These are phyloP conservation scores for Megaceryle torquata DNA, from an alignment of 2,113 vertebrate species.

Conservation along the genomic window DNA sequence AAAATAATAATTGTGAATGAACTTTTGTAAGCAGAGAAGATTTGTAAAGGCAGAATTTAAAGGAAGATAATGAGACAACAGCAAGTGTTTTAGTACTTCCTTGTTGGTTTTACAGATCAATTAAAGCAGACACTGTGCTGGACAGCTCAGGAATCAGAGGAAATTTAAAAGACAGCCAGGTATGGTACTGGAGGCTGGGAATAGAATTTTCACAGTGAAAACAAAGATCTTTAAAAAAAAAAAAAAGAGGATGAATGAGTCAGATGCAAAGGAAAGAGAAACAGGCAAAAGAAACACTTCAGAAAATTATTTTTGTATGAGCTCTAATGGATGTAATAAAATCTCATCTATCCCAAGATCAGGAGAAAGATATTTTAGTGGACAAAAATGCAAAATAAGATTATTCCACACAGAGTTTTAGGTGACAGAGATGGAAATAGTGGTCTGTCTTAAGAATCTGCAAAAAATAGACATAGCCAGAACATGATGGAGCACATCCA, in stretches of 20 bases:
- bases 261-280: background rate
- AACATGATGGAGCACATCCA: background rate
- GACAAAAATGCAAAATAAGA: background rate
- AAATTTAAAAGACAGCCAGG: background rate
- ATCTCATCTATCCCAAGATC: background rate
- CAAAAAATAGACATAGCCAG: background rate
- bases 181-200: background rate
- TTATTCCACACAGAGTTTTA: background rate
- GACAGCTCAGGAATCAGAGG: background rate
- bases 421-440: background rate
- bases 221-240: background rate
- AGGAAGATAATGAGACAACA: background rate
- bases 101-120: background rate
- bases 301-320: background rate
- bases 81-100: background rate
- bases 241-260: fast-evolving
- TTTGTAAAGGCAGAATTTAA: background rate
- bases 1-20: background rate
- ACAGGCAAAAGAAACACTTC: background rate
- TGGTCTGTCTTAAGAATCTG: background rate
- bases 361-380: background rate
- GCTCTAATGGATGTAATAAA: background rate
- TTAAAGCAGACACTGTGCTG: background rate
- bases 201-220: background rate
- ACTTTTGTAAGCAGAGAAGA: background rate